These are phyloP conservation scores for Drosophila lacteicornis DNA, from an alignment of 1,140 invertebrate species.

Conservation along the genomic window DNA sequence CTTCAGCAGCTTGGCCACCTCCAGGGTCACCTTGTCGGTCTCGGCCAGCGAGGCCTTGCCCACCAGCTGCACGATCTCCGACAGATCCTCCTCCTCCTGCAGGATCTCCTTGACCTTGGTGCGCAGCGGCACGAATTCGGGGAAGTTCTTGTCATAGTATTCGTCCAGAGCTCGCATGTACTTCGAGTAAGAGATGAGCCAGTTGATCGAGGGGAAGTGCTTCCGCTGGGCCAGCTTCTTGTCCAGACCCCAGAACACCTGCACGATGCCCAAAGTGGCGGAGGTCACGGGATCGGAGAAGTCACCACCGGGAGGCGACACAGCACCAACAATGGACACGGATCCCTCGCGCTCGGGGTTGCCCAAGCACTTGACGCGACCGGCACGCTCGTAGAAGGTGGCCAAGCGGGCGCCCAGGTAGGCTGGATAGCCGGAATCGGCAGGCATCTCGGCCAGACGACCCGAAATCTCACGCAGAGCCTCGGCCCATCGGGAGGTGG, in stretches of 20 bases:
- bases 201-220: slow-evolving; percentile 99
- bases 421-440: slow-evolving; percentile 99
- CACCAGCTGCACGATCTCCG: slow-evolving; percentile 99
- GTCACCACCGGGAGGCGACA: slow-evolving; percentile 99
- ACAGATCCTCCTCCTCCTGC: slow-evolving; percentile 99
- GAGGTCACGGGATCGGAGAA: slow-evolving; percentile 99
- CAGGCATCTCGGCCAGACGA: slow-evolving; percentile 99
- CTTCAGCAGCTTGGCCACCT: slow-evolving; percentile 99
- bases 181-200: slow-evolving; percentile 99
- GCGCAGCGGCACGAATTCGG: slow-evolving; percentile 97
- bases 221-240: slow-evolving; percentile 99
- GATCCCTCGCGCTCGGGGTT: slow-evolving; percentile 99
- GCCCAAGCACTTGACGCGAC: slow-evolving; percentile 98
- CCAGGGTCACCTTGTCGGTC: slow-evolving; percentile 99
- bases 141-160: slow-evolving; percentile 99
- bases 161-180: slow-evolving; percentile 99
- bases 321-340: slow-evolving; percentile 99
- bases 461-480: slow-evolving; percentile 99
- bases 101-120: slow-evolving; percentile 98
- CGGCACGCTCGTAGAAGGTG: slow-evolving; percentile 99
- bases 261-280: slow-evolving; percentile 99
- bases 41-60: slow-evolving; percentile 99
- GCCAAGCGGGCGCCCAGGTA: slow-evolving; percentile 98
- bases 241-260: slow-evolving; percentile 99
- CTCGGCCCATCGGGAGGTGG: slow-evolving; percentile 99